Base-by-base conservation (phyloP, 2,888 invertebrate species). In the Zaprionus obscuricornis region DNA sequence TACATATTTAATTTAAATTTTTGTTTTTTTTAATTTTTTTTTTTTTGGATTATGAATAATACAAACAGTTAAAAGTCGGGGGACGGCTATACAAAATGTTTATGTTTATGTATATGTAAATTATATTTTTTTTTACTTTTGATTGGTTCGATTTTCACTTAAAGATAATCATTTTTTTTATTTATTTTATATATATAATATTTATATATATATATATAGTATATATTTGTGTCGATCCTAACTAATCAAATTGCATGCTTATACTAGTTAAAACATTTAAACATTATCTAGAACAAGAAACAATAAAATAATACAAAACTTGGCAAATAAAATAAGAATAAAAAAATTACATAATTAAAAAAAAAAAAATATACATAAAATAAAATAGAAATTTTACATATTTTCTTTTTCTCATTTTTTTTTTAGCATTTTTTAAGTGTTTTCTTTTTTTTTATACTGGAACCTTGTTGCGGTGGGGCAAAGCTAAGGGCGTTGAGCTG, bases 231-330 rank as follows among this genome's bases (percentile, higher is more conserved):
- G 5, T 39, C 20, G 29, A 29, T 36, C 2, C 37, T 39, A 33
- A 37, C 16, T 50, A 46, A 64, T 33, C 20, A 58, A 52, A 47
- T 34, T 24, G 10, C 17, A 29, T n/a, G 36, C 60, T 55, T 60
- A 55, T 4, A 14, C 13, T n/a, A n/a, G n/a, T 51, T 16, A 31
- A 46, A 31, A 42, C 4, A n/a, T 26, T 40, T 42, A 59, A 31
- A 52, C 58, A 40, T 68, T 52, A 56, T 39, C 55, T 70, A 67
- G 51, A 63, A 71, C 52, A 59, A 59, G 42, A 66, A 66, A 57
- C 62, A 70, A n/a, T n/a, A 70, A 69, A 43, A 54, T 42, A 62
- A 66, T 62, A 70, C 71, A 63, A n/a, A n/a, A n/a, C n/a, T n/a
- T n/a, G n/a, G n/a, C n/a, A n/a, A n/a, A n/a, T 36, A 66, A 29